Percentiles rank a stretch among this genome's conserved stretches.
Evolutionary conservation across 1,140 invertebrate genomes (phyloP).

Genomic region (Nebria ingens): DNA sequence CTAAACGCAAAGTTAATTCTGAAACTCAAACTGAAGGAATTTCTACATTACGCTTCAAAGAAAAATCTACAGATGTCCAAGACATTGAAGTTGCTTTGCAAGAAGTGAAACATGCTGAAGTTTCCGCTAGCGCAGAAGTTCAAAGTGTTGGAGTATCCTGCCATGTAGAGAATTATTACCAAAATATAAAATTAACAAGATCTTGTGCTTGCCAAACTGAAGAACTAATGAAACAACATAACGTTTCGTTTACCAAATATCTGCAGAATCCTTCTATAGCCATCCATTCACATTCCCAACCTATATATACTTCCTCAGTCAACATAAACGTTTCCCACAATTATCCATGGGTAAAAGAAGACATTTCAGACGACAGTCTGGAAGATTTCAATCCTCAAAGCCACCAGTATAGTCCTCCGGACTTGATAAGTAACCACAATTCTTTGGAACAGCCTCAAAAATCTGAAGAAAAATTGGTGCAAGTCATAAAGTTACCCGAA

Average conservation of each 20-base stretch:
- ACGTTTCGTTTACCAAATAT: slow-evolving; percentile 23
- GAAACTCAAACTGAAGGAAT: slow-evolving; percentile 48
- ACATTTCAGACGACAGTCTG: slow-evolving; percentile 36
- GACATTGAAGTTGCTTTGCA: slow-evolving; percentile 36
- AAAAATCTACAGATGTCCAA: slow-evolving; percentile 42
- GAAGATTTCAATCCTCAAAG: slow-evolving; percentile 20
- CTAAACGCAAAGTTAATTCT: slow-evolving; percentile 41
- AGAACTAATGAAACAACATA: slow-evolving; percentile 14
- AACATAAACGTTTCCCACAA: slow-evolving; percentile 44
- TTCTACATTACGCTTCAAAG: slow-evolving; percentile 42
- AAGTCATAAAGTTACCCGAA: not conserved
- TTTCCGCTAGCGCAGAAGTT: slow-evolving; percentile 15
- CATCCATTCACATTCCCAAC: slow-evolving; percentile 22
- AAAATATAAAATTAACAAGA: slow-evolving; percentile 29
- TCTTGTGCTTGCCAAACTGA: slow-evolving; percentile 33
- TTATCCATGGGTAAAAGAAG: slow-evolving; percentile 26
- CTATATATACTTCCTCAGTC: slow-evolving; percentile 34
- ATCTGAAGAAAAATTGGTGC: not conserved
- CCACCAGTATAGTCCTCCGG: slow-evolving; percentile 27
- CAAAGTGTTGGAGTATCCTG: slow-evolving; percentile 10
- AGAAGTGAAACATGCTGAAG: slow-evolving; percentile 26
- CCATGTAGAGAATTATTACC: slow-evolving; percentile 25
- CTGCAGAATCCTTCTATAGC: slow-evolving; percentile 26
- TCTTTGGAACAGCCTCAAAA: slow-evolving; percentile 23
- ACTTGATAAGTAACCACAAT: slow-evolving; percentile 31